Conservation (phyloP, 2,888 invertebrate genomes). For the Acronicta leporina region DNA sequence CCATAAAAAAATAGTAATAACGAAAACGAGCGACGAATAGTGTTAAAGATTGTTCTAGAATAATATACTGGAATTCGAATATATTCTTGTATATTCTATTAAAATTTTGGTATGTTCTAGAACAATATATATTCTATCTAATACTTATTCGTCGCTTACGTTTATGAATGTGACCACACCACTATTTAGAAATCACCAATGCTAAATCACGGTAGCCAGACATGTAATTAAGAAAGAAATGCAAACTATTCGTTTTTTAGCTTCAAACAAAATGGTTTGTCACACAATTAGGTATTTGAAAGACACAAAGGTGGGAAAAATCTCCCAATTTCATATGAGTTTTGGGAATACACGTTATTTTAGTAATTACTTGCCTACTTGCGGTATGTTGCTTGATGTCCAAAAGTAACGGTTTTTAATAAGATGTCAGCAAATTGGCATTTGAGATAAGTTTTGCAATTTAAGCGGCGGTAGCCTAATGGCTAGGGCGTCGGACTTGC, state of each 20-base stretch:
- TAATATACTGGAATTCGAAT: too few relatives aligned
- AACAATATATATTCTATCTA: not conserved
- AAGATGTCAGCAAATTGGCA: conserved; percentile 28
- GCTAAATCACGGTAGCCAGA: conserved; percentile 43
- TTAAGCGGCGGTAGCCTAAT: too few relatives aligned
- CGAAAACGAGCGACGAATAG: too few relatives aligned
- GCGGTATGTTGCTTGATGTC: conserved; percentile 28
- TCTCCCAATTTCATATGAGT: conserved; percentile 36
- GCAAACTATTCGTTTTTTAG: conserved; percentile 70
- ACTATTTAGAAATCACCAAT: conserved; percentile 31
- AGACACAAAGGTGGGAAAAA: conserved; percentile 58
- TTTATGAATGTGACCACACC: conserved; percentile 12
- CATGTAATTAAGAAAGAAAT: conserved; percentile 74
- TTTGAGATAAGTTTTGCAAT: conserved; percentile 13
- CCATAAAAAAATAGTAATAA: too few relatives aligned
- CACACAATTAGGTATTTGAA: conserved; percentile 51
- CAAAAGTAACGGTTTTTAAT: conserved; percentile 54
- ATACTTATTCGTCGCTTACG: conserved; percentile 17
- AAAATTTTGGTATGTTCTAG: not conserved
- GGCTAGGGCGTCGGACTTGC: too few relatives aligned
- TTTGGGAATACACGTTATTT: conserved; percentile 45
- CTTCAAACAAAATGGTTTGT: conserved; percentile 69
- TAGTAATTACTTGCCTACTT: conserved; percentile 45
- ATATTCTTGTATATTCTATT: too few relatives aligned
- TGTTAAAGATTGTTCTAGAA: too few relatives aligned